phyloP scores from a whole-genome alignment of 2,113 vertebrate species.

The Lasiurus cinereus region DNA sequence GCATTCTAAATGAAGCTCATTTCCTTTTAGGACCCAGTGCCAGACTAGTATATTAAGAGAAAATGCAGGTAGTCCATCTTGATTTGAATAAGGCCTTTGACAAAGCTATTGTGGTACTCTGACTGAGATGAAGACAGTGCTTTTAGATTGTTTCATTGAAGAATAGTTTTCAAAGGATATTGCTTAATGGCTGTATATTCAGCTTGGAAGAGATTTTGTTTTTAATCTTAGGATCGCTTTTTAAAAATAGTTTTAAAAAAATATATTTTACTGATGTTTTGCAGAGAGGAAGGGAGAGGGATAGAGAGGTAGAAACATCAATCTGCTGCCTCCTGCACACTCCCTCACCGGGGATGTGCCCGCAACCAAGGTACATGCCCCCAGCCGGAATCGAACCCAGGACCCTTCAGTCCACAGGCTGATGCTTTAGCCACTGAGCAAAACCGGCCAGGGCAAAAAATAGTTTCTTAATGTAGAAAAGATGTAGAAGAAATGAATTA shows the following conservation, averaged over 20 bases:
- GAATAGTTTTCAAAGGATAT: background rate
- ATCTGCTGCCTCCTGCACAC: too few relatives aligned
- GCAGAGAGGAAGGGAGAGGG: too few relatives aligned
- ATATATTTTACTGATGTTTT: too few relatives aligned
- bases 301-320: too few relatives aligned
- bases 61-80: background rate
- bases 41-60: background rate
- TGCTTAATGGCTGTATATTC: background rate
- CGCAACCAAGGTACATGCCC: too few relatives aligned
- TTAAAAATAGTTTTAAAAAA: slow-evolving; percentile 42
- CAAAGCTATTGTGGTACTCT: slow-evolving; percentile 33
- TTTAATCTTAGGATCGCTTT: slow-evolving; percentile 33
- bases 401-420: too few relatives aligned
- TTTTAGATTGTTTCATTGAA: slow-evolving; percentile 45
- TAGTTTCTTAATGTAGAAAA: background rate
- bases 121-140: background rate
- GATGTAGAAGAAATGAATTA: background rate
- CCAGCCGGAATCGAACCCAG: too few relatives aligned
- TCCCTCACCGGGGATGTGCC: too few relatives aligned
- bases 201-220: slow-evolving; percentile 23
- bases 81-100: slow-evolving; percentile 35
- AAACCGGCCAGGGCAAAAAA: background rate
- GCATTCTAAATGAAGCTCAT: slow-evolving; percentile 40
- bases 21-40: background rate
- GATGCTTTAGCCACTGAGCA: too few relatives aligned